phyloP scores from a whole-genome alignment of 2,888 invertebrate genomes.

The Hofmannophila pseudospretella region DNA sequence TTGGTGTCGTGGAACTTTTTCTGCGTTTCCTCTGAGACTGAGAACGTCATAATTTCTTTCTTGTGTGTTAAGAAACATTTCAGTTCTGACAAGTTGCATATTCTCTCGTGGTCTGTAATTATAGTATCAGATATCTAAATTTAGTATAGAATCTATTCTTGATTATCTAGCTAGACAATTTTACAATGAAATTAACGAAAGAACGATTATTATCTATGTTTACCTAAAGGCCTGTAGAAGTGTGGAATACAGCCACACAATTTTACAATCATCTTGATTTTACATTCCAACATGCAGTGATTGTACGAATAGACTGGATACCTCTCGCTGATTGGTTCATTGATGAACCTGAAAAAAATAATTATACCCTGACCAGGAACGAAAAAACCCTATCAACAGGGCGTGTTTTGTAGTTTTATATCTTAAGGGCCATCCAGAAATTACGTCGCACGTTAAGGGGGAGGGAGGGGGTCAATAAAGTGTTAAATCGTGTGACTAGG shows the following conservation, averaged over 20 bases:
- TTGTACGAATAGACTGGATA: conserved; percentile 84
- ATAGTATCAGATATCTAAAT: no score
- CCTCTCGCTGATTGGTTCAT: conserved; percentile 50
- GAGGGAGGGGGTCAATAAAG: no score
- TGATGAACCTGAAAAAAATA: conserved; percentile 41
- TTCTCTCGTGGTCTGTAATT: conserved; percentile 52
- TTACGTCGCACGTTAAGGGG: no score
- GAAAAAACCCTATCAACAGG: no score
- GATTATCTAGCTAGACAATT: no score
- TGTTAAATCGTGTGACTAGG: no score
- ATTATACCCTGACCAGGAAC: no score
- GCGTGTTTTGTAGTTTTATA: no score
- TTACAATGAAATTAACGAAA: no score
- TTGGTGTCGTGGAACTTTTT: conserved; percentile 22
- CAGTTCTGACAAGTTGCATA: conserved; percentile 52
- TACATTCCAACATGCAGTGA: conserved; percentile 84
- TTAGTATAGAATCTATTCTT: no score
- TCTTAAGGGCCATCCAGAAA: no score
- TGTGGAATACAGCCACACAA: conserved; percentile 85
- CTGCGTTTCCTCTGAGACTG: conserved; percentile 35
- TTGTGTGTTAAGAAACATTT: conserved; percentile 48
- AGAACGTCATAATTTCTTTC: conserved; percentile 47
- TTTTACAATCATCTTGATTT: conserved; percentile 77
- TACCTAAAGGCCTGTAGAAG: conserved; percentile 82
- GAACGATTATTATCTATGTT: conserved; percentile 24